Percentiles rank a stretch among this genome's conserved stretches.
phyloP scores from a whole-genome alignment of 2,888 invertebrate genomes.

The Agriotes lineatus region DNA sequence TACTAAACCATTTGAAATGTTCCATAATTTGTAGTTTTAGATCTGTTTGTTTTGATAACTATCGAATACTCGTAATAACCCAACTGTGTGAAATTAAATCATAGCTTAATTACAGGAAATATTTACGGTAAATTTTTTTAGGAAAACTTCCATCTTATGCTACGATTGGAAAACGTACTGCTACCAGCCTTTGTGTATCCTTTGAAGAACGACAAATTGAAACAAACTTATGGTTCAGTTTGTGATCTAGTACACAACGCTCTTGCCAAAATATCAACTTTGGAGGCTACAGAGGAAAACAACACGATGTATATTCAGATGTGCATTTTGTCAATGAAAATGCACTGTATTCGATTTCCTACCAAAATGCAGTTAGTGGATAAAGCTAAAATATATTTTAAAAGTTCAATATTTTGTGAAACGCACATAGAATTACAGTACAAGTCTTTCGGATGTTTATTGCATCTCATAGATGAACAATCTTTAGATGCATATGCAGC shows the following conservation, averaged over 20 bases:
- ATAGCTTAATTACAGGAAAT: no score
- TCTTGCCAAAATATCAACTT: no score
- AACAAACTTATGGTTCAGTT: conserved; percentile 10
- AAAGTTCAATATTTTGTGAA: conserved; percentile 10
- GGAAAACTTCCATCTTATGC: conserved; percentile 7
- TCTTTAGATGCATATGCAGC: not conserved
- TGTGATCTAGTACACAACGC: no score
- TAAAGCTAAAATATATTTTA: conserved; percentile 15
- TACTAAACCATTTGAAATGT: no score
- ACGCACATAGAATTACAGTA: conserved; percentile 5
- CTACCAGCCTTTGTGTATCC: conserved; percentile 18
- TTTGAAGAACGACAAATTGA: not conserved
- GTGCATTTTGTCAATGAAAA: conserved; percentile 3
- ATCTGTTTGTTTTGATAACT: no score
- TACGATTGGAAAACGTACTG: conserved; percentile 14
- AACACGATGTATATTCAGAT: no score
- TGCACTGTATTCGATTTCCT: conserved; percentile 1
- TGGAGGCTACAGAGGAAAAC: no score
- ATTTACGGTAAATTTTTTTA: no score
- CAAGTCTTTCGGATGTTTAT: not conserved
- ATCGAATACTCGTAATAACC: no score
- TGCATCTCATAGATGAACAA: conserved; percentile 6
- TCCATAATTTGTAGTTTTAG: no score
- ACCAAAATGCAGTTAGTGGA: conserved; percentile 3
- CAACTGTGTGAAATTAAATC: no score